phyloP scores from a whole-genome alignment of 2,113 vertebrate genomes.

The Puffinus mauretanicus region DNA sequence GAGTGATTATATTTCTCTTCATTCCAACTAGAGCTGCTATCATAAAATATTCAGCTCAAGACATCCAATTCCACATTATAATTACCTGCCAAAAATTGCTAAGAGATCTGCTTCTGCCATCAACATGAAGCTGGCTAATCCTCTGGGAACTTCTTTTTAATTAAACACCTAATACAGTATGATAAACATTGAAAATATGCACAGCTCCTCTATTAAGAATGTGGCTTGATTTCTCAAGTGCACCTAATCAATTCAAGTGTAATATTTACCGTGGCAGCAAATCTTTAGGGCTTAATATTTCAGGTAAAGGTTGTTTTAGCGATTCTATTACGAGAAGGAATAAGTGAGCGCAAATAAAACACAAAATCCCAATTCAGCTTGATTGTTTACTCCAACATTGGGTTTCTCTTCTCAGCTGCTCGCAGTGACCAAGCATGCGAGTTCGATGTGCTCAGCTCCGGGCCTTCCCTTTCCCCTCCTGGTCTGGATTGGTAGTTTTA shows the following conservation, averaged over 20 bases:
- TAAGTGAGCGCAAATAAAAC: not conserved
- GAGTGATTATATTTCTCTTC: constrained; percentile 11
- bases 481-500: not conserved
- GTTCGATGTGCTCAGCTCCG: not conserved
- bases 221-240: constrained; percentile 34
- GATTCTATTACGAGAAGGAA: not conserved
- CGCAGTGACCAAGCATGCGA: accelerated
- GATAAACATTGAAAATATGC: constrained; percentile 33
- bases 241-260: constrained; percentile 49
- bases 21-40: constrained; percentile 13
- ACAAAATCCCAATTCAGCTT: not conserved
- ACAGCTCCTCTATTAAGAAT: not conserved
- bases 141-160: constrained; percentile 64
- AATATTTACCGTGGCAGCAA: constrained; percentile 26
- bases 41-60: constrained; percentile 50
- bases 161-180: constrained; percentile 65
- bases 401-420: not conserved
- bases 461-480: not conserved
- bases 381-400: not conserved
- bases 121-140: constrained; percentile 40
- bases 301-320: not conserved
- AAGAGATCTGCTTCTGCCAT: constrained; percentile 42
- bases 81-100: constrained; percentile 69
- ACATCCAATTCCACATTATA: constrained; percentile 20
- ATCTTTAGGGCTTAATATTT: constrained; percentile 18